Evolutionary conservation across 2,888 invertebrate genomes (phyloP).

Genomic region (Spatulosminthurus flaviceps): DNA sequence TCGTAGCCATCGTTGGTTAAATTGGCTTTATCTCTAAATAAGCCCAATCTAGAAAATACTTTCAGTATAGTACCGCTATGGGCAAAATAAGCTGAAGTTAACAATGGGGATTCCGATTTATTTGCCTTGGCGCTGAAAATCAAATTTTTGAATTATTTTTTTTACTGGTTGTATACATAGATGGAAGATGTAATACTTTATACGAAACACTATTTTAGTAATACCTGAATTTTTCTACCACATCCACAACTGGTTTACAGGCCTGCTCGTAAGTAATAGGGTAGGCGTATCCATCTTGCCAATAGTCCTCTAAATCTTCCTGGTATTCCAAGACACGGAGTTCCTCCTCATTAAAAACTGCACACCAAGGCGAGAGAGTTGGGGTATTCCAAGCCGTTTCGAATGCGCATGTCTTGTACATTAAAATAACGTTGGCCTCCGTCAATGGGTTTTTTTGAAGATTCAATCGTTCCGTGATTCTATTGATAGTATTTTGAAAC

Average conservation of each 20-base stretch:
- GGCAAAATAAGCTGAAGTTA: constrained; percentile 76
- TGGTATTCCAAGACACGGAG: constrained; percentile 77
- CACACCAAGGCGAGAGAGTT: constrained; percentile 81
- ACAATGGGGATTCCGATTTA: constrained; percentile 62
- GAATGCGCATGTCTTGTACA: constrained; percentile 80
- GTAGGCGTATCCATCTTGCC: constrained; percentile 83
- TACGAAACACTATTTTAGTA: background rate
- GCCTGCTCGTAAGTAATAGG: constrained; percentile 78
- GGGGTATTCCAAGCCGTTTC: constrained; percentile 81
- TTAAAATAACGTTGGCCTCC: constrained; percentile 72
- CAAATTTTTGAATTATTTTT: background rate
- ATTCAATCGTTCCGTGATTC: constrained; percentile 73
- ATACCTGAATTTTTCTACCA: constrained; percentile 75
- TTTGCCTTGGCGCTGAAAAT: background rate
- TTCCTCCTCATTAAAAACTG: constrained; percentile 73
- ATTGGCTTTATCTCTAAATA: constrained; percentile 74
- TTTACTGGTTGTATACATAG: background rate
- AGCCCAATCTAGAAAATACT: constrained; percentile 75
- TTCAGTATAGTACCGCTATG: constrained; percentile 85
- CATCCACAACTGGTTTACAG: constrained; percentile 77
- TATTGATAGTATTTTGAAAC: constrained; percentile 71
- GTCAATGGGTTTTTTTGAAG: constrained; percentile 68
- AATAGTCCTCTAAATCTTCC: constrained; percentile 81
- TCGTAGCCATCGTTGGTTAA: constrained; percentile 70
- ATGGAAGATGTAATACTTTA: background rate